Evolutionary conservation across 2,797 vertebrate genomes (phyloP), one percentile per base, ranked within the genome.

Genomic region (Spinus olivaceus): DNA sequence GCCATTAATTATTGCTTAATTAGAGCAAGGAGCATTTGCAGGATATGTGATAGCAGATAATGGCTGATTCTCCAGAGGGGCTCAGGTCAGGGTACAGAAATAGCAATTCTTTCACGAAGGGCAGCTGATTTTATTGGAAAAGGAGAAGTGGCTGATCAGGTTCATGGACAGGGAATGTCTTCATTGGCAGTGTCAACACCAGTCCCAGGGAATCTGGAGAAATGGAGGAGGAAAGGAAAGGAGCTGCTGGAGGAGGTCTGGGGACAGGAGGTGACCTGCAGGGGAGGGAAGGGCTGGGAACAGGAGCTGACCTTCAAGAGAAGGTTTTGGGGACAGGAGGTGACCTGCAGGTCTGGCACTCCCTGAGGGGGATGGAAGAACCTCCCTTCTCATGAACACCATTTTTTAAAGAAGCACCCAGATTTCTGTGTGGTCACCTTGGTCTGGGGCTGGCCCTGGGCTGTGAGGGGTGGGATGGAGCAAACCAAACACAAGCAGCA

Each of bases 1-100:
- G 57, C 23, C 72, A 82, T 86, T 95, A 95, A 92, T 96, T 96
- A 95, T 87, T 82, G 74, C 81, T 94, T 94, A 92, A 94, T 95
- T 92, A 92, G 90, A 92, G 72, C 82, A 95, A 89, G 93, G 85
- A 87, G 64, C 67, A 41, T 87, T 92, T 85, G 76, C 87, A 90
- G 87, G 67, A 12, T 87, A 51, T 77, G 56, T 64, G 85, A 66
- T 59, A 80, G 93, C 67, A 70, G 81, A 76, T 90, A 80, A 49
- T 37, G 90, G 72, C 64, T 82, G 76, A 33, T 44, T 44, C 79
- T 95, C 85, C 79, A 66, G 76, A 88, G 81, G 54, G n/a, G 15
- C 85, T 49, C 0, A 0, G 67, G 15, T 66, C 67, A 89, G 67
- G 35, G 63, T 11, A 80, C 79, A 90, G 82, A 88, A 94, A 88